Conservation (phyloP, 2,113 vertebrate species). For the Platycercus adscitus region DNA sequence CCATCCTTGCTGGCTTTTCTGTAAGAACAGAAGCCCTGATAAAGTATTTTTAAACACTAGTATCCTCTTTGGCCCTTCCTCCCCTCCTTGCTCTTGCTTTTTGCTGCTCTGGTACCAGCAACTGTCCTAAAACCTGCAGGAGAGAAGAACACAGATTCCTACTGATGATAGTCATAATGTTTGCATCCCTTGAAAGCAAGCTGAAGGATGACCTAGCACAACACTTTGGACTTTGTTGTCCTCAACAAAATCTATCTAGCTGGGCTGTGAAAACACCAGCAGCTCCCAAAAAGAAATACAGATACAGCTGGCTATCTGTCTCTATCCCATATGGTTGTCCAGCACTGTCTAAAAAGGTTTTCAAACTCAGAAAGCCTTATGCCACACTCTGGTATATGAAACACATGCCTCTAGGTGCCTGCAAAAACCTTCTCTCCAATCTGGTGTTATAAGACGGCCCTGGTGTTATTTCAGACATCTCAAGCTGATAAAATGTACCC, state of each 20-base stretch:
- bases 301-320: neutral
- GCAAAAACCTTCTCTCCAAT: neutral
- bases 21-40: neutral
- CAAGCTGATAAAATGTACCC: neutral
- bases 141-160: neutral
- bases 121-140: neutral
- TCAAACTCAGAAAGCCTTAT: neutral
- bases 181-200: neutral
- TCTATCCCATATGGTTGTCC: neutral
- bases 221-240: neutral
- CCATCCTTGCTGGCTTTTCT: neutral
- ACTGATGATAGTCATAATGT: neutral
- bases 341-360: neutral
- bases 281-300: neutral
- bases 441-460: neutral
- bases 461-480: neutral
- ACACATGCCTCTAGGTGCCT: neutral
- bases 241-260: neutral
- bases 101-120: neutral
- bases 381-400: neutral
- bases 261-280: neutral
- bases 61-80: neutral
- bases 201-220: neutral
- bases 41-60: neutral
- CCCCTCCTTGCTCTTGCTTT: neutral